A percentile compares a stretch with the other conserved stretches of the same genome.
Conservation (phyloP, 2,113 vertebrate species). For the Xenopus borealis region DNA sequence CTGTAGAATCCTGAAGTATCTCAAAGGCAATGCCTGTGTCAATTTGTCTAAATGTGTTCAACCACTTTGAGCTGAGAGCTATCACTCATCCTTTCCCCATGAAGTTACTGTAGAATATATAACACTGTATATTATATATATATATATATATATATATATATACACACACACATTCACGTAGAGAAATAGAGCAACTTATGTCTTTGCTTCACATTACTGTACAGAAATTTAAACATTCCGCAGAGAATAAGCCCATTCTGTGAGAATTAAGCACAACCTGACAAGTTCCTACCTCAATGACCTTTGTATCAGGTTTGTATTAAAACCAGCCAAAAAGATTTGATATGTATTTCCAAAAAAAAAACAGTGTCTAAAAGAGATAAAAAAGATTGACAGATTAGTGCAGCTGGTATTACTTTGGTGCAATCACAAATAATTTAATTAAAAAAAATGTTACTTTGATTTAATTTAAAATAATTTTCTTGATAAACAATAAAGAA, state of each 20-base stretch:
- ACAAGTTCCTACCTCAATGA: conserved; percentile 37
- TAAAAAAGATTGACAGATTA: conserved; percentile 58
- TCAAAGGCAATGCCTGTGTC: too few species aligned
- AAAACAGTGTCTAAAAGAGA: conserved; percentile 46
- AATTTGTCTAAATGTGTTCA: too few species aligned
- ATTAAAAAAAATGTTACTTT: conserved; percentile 47
- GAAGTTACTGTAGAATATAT: too few species aligned
- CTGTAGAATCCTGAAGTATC: too few species aligned
- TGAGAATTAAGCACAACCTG: conserved; percentile 40
- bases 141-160: too few species aligned
- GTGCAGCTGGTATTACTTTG: conserved; percentile 60
- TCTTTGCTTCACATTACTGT: background rate
- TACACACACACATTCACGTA: too few species aligned
- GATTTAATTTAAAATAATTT: conserved; percentile 49
- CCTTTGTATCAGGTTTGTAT: conserved; percentile 42
- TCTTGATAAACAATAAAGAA: conserved; percentile 48
- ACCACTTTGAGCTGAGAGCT: too few species aligned
- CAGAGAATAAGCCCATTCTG: conserved; percentile 39
- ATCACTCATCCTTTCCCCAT: too few species aligned
- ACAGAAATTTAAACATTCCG: conserved; percentile 48
- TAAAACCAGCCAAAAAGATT: conserved; percentile 13
- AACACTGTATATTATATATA: too few species aligned
- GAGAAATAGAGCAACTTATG: background rate
- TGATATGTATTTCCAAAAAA: conserved; percentile 30
- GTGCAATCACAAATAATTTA: conserved; percentile 55